Percentiles rank a stretch among this genome's conserved stretches.
Evolutionary conservation across 2,113 vertebrate genomes (phyloP).

Genomic region (Burhinus bistriatus): DNA sequence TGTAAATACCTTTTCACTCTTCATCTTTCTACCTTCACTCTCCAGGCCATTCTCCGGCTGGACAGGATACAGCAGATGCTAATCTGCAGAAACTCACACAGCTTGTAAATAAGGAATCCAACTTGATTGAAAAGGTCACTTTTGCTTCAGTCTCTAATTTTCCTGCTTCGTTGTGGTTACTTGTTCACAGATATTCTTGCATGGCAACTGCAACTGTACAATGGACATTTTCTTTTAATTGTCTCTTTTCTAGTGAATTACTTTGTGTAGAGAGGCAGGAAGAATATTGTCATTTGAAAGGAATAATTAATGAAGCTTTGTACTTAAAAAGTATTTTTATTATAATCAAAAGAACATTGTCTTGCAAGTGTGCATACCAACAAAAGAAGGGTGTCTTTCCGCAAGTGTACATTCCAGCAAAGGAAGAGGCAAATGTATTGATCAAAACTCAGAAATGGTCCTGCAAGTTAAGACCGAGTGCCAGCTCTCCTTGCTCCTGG

Average conservation of each 20-base stretch:
- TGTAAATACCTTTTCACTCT: constrained; percentile 57
- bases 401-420: neutral
- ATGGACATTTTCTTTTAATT: neutral
- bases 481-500: neutral
- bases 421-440: neutral
- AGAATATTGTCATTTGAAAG: neutral
- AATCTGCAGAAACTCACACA: constrained; percentile 99
- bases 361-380: neutral
- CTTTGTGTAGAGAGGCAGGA: neutral
- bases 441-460: neutral
- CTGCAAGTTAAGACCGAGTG: neutral
- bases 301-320: neutral
- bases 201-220: neutral
- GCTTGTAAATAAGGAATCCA: constrained; percentile 99
- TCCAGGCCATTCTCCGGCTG: constrained; percentile 81
- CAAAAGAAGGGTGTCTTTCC: neutral
- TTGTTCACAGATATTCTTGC: constrained; percentile 24
- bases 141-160: constrained; percentile 67
- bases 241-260: neutral
- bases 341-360: neutral
- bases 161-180: constrained; percentile 24
- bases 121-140: constrained; percentile 98
- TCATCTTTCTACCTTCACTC: constrained; percentile 68
- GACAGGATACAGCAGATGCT: constrained; percentile 90
- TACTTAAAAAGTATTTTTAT: neutral